Evolutionary conservation across 2,113 vertebrate genomes (phyloP), one percentile per base, ranked within the genome.

Genomic region (Marcusenius ussheri): DNA sequence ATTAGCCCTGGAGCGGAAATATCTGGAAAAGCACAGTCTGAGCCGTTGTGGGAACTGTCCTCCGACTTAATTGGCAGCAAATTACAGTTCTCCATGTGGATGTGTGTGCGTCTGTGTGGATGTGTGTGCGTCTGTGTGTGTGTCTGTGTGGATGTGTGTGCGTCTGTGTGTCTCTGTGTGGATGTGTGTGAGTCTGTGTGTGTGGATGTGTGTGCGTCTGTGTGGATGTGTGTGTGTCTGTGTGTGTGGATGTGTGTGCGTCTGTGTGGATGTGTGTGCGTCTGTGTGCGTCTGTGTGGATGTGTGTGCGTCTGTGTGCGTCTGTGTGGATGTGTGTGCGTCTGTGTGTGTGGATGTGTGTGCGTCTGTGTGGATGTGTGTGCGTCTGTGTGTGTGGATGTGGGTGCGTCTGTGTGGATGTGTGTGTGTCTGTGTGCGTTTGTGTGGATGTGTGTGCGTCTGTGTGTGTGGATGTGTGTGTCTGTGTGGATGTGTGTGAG

Each of bases 21-120:
- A 45, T 51, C 53, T 90, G 62, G 56, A 87, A 74, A 51, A 15
- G 62, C 84, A 70, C 89, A 39, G 89, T 74, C 66, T 90, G 89
- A 90, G n/a, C 49, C 66, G 17, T 87, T 42, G 10, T 91, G 90
- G 88, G 90, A 89, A 66, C 83, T 13, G 62, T 19, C 39, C 21
- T 50, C 50, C 56, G 47, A 35, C 15, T 88, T 91, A 87, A 88
- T 50, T 89, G 70, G 62, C 74, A 83, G 87, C 74, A 89, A 91
- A 84, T 89, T 53, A 74, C 46, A 21, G 31, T 83, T 56, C 17
- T 62, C 86, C 51, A 47, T 83, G 87, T 90, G 51, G 83, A 87
- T 90, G 74, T 83, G 50, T 90, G 87, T 88, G 87, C 49, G 90
- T 83, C 39, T 62, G 70, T 46, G 66, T 80, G 84, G 35, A 84